These are phyloP conservation scores for Danaus plexippus DNA, from an alignment of 1,140 invertebrate genomes.

Conservation along the genomic window DNA sequence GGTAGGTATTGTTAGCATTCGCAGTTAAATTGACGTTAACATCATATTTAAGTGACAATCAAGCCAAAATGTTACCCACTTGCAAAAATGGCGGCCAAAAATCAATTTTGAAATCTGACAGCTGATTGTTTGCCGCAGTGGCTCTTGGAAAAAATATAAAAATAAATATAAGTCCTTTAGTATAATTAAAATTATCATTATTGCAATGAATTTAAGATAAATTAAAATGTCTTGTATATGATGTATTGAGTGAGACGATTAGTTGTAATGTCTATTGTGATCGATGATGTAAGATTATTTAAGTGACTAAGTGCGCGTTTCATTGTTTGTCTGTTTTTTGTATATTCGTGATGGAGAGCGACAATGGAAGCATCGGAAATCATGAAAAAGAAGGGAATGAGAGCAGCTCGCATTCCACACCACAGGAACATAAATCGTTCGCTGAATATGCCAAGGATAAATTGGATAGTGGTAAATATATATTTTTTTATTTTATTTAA, in stretches of 20 bases:
- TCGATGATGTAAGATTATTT: constrained; percentile 66
- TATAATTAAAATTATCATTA: neutral
- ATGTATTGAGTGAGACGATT: constrained; percentile 7
- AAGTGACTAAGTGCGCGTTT: constrained; percentile 33
- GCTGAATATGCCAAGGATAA: constrained; percentile 67
- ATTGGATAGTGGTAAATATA: constrained; percentile 57
- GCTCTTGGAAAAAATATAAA: constrained; percentile 3
- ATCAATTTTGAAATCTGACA: constrained; percentile 67
- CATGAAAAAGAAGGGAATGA: constrained; percentile 58
- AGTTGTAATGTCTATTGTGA: constrained; percentile 38
- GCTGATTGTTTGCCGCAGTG: constrained; percentile 24
- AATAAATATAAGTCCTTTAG: constrained; percentile 2
- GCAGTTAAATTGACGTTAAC: too few species aligned
- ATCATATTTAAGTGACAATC: too few species aligned
- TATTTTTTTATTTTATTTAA: constrained; percentile 4
- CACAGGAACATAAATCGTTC: constrained; percentile 62
- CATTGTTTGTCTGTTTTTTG: constrained; percentile 25
- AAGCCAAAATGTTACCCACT: too few species aligned
- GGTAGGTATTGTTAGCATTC: too few species aligned
- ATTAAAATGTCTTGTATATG: too few species aligned
- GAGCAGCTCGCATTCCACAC: constrained; percentile 58
- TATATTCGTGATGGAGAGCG: constrained; percentile 46
- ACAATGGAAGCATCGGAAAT: constrained; percentile 39
- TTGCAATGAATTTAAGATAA: neutral
- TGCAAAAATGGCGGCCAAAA: constrained; percentile 55